These are phyloP conservation scores for Brachyistius frenatus DNA, from an alignment of 2,113 vertebrate genomes.

Conservation along the genomic window DNA sequence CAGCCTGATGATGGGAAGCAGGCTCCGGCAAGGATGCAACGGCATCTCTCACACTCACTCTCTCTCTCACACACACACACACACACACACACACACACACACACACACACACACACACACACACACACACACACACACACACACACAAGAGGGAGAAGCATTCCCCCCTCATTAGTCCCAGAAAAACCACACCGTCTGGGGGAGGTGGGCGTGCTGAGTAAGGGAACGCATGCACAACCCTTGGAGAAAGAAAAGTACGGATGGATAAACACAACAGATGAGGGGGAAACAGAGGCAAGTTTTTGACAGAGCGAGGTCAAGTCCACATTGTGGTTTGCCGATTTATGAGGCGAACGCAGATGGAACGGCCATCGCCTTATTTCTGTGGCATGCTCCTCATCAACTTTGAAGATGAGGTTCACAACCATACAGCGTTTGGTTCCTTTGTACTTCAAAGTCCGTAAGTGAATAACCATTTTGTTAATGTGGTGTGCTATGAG, in stretches of 20 bases:
- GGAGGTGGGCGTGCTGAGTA: slow-evolving; percentile 57
- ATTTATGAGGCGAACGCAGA: slow-evolving; percentile 47
- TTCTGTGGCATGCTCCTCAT: slow-evolving; percentile 23
- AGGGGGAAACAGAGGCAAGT: not conserved
- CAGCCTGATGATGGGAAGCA: slow-evolving; percentile 74
- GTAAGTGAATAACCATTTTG: slow-evolving; percentile 53
- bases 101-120: not conserved
- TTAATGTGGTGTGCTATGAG: slow-evolving; percentile 41
- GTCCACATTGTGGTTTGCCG: slow-evolving; percentile 47
- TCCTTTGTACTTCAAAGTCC: slow-evolving; percentile 57
- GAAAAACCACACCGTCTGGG: slow-evolving; percentile 58
- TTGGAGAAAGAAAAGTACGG: slow-evolving; percentile 28
- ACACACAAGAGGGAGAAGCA: slow-evolving; percentile 23
- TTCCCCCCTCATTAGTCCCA: slow-evolving; percentile 58
- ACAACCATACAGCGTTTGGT: slow-evolving; percentile 25
- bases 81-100: no score
- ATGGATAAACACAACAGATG: slow-evolving; percentile 53
- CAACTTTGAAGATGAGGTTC: slow-evolving; percentile 62
- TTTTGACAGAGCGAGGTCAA: slow-evolving; percentile 50
- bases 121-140: not conserved
- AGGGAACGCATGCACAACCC: slow-evolving; percentile 38
- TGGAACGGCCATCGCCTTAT: slow-evolving; percentile 45
- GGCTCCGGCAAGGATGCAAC: slow-evolving; percentile 45
- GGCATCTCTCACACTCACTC: not conserved
- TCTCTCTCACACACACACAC: no score